Percentiles rank a stretch among this genome's conserved stretches.
These are phyloP conservation scores for Stercorarius parasiticus DNA, from an alignment of 2,113 vertebrate genomes.

Conservation along the genomic window DNA sequence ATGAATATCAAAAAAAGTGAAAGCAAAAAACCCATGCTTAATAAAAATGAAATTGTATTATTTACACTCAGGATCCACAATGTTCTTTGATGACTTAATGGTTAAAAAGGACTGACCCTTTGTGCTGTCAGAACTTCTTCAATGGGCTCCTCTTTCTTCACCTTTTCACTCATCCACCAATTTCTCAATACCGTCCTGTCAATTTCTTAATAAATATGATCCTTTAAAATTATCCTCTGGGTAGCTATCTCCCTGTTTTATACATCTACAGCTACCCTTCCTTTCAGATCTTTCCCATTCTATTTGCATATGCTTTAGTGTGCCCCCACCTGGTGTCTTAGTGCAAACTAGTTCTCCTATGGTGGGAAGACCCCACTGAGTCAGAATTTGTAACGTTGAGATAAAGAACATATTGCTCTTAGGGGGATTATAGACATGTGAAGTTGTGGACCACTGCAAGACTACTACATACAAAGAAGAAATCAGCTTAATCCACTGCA, in stretches of 20 bases:
- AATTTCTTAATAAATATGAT: neutral
- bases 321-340: neutral
- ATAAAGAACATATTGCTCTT: neutral
- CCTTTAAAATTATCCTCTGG: neutral
- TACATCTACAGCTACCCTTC: neutral
- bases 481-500: neutral
- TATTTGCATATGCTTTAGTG: neutral
- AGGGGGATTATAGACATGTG: neutral
- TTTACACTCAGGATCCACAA: neutral
- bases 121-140: neutral
- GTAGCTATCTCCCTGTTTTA: neutral
- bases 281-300: neutral
- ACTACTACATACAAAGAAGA: neutral
- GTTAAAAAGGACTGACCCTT: neutral
- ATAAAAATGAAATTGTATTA: neutral
- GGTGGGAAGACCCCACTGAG: neutral
- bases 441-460: neutral
- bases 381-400: neutral
- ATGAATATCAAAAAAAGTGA: neutral
- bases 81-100: neutral
- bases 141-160: neutral
- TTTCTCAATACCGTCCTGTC: neutral
- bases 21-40: neutral
- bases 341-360: neutral
- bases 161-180: neutral